Base-by-base conservation (phyloP, 2,888 invertebrate species). In the Ceramica pisi region DNA sequence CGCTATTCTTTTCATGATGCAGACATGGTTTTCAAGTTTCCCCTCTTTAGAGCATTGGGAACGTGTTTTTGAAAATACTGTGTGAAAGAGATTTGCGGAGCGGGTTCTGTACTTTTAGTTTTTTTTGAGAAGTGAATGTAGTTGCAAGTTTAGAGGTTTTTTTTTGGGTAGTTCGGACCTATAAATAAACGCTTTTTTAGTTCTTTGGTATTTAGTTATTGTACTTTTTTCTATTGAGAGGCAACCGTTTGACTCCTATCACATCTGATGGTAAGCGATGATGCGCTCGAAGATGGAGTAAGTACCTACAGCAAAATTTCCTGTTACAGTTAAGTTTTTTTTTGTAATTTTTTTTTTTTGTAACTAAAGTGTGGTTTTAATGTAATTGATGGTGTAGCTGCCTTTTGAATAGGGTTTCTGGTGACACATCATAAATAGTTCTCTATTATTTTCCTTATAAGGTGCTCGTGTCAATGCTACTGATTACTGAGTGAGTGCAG, bases 21-120 rank as follows among this genome's bases (percentile, higher is more conserved):
- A 53, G 60, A 44, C 72, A 64, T 64, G 72, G 41, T 69, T 67
- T 79, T 61, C 21, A 75, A 74, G 60, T 53, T 21, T 35, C 26
- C 67, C 75, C 62, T 55, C 65, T 63, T 70, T 31, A 19, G 57
- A 46, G 12, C 1, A 31, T 19, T 64, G 46, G 21, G 44, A 65
- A 44, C 61, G 38, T 55, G 67, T 71, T 71, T 65, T 67, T 67
- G 38, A 64, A 65, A 61, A 71, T 56, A 14, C 16, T n/a, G 53
- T 10, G 26, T 31, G 56, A 55, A 14, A 38, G 7, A 6, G 19
- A 44, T 65, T 70, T 48, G 8, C 1, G 19, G 4, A n/a, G 26
- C 9, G 46, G 67, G 80, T 79, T 80, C 79, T 12, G 71, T 21
- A 57, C n/a, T n/a, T n/a, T n/a, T 21, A 4, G 2, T 35, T 57